Evolutionary conservation across 1,140 invertebrate species (phyloP).

Genomic region (Pseudomyrmex cubaensis): DNA sequence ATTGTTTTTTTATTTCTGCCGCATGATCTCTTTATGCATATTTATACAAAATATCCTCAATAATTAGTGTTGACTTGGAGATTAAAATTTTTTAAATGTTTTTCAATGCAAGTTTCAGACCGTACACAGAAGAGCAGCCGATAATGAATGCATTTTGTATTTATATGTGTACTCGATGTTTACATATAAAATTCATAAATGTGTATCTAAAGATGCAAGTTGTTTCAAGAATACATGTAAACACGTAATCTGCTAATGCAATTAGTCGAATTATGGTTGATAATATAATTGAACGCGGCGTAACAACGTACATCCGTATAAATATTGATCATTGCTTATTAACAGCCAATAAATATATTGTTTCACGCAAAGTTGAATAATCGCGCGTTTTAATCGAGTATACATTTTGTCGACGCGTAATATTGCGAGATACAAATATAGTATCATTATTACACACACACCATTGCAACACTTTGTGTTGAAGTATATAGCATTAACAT

Average conservation of each 20-base stretch:
- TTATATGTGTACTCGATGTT: too few relatives aligned
- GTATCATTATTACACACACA: neutral
- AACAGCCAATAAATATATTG: conserved; percentile 43
- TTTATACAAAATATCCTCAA: conserved; percentile 21
- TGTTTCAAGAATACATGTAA: neutral
- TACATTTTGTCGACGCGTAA: neutral
- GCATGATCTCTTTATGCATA: conserved; percentile 27
- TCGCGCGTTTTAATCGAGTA: conserved; percentile 6
- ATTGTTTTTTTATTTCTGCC: conserved; percentile 10
- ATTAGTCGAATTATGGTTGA: conserved; percentile 20
- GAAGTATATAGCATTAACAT: neutral
- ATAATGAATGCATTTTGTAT: neutral
- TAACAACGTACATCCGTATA: conserved; percentile 37
- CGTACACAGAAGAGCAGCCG: neutral
- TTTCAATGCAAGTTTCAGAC: conserved; percentile 1
- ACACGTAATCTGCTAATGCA: neutral
- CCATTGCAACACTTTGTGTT: too few relatives aligned
- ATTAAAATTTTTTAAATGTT: conserved; percentile 23
- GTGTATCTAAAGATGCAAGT: neutral
- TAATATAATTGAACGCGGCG: conserved; percentile 4
- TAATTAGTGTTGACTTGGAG: conserved; percentile 21
- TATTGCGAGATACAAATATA: neutral
- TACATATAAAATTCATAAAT: too few relatives aligned
- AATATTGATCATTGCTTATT: conserved; percentile 43
- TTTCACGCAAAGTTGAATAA: conserved; percentile 23